Base-by-base conservation (phyloP, 2,888 invertebrate genomes). In the Phyto melanocephala region DNA sequence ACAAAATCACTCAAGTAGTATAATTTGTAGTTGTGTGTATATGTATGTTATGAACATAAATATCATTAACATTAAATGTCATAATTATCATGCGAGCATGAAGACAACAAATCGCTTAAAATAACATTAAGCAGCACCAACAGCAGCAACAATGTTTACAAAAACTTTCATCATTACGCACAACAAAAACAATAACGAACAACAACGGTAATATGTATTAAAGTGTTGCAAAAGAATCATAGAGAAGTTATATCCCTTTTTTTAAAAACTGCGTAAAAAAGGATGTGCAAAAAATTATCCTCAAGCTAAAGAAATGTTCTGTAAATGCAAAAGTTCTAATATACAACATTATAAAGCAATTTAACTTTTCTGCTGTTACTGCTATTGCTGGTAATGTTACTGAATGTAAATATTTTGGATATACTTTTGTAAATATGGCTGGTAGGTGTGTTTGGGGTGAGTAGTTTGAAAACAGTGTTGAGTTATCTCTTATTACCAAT, bases 271-370 rank as follows among this genome's bases (percentile, higher is more conserved):
- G 40, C 28, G 37, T 4, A 52, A 20, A 40, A 15, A 11, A 35
- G 52, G 10, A 20, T 28, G 5, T 35, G 20, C 13, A 62, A 50
- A 37, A 70, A 67, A 52, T 67, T 72, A 58, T 60, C 72, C 79
- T 35, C 7, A 8, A 67, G 79, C 72, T 45, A 65, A 52, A 24
- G 79, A 79, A 72, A 67, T 67, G n/a, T n/a, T n/a, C n/a, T n/a
- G 52, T 67, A 72, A 78, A 79, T 67, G 65, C 13, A 67, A 72
- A 79, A 72, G 58, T 72, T 72, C 58, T 79, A 72, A 79, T 72
- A 37, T 58, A 52, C 56, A 79, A 79, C 79, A 79, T 79, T 79
- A 72, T 72, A 79, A 79, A 79, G 79, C 72, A 79, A 72, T 79
- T 79, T 72, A 79, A 72, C 67, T 79, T 79, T 79, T 58, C 42